phyloP scores from a whole-genome alignment of 2,888 invertebrate species.

The Orthosia gothica region DNA sequence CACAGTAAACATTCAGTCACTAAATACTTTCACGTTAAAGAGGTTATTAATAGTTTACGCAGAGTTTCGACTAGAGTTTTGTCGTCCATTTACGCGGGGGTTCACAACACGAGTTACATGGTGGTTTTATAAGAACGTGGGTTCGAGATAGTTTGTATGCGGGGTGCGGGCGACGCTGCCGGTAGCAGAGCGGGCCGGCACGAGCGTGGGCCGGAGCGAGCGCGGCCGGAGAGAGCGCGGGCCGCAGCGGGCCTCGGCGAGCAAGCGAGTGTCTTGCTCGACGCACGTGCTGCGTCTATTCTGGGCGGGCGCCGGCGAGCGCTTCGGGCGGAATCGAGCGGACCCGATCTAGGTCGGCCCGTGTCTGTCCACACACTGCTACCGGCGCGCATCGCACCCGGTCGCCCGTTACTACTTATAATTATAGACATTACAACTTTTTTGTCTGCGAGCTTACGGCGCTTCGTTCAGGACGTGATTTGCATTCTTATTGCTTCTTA shows the following conservation, averaged over 20 bases:
- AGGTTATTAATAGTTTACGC: constrained; percentile 79
- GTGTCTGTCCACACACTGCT: constrained; percentile 71
- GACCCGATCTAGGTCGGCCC: constrained; percentile 87
- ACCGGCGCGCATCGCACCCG: constrained; percentile 64
- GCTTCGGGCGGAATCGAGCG: constrained; percentile 85
- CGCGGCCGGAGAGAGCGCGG: constrained; percentile 55
- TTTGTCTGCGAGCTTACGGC: constrained; percentile 37
- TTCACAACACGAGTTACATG: constrained; percentile 74
- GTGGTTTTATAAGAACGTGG: constrained; percentile 57
- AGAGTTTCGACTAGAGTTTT: constrained; percentile 61
- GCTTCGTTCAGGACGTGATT: constrained; percentile 38
- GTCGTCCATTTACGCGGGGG: constrained; percentile 62
- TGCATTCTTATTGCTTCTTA: constrained; percentile 42
- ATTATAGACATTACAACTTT: constrained; percentile 59
- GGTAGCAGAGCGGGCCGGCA: constrained; percentile 27
- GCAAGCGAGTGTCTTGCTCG: constrained; percentile 83
- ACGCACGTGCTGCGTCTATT: constrained; percentile 91
- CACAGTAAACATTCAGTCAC: constrained; percentile 77
- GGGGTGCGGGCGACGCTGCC: constrained; percentile 54
- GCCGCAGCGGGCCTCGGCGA: constrained; percentile 67
- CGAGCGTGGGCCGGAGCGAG: constrained; percentile 63
- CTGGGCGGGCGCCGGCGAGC: constrained; percentile 81
- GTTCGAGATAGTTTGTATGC: constrained; percentile 55
- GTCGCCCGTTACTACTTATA: constrained; percentile 60
- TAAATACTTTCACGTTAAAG: constrained; percentile 76